Percentiles rank a stretch among this genome's conserved stretches.
Evolutionary conservation across 2,113 vertebrate genomes (phyloP).

Genomic region (Pipra filicauda): DNA sequence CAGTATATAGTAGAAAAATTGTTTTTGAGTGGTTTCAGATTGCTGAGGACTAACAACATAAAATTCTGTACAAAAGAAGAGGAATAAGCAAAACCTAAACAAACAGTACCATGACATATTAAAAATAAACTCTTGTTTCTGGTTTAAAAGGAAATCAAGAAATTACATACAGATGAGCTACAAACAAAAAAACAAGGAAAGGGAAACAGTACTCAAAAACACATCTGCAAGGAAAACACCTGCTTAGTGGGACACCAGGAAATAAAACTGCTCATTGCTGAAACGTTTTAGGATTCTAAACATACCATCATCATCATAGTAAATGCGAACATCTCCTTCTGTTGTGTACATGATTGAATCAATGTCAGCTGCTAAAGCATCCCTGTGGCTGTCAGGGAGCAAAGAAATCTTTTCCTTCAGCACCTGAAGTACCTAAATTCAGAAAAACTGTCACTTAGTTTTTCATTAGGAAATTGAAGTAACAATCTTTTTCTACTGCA

Average conservation of each 20-base stretch:
- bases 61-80: background rate
- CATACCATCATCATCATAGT: constrained; percentile 89
- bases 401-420: constrained; percentile 84
- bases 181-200: background rate
- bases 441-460: constrained; percentile 30
- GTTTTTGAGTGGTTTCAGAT: background rate
- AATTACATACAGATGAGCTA: background rate
- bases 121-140: background rate
- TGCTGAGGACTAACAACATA: background rate
- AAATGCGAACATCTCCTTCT: constrained; percentile 86
- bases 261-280: background rate
- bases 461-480: background rate
- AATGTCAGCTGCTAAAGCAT: constrained; percentile 84
- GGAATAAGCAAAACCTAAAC: background rate
- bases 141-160: background rate
- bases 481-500: background rate
- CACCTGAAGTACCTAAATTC: constrained; percentile 80
- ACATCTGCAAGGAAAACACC: background rate
- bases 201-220: background rate
- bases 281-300: background rate
- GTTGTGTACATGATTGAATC: constrained; percentile 86
- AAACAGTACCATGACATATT: background rate
- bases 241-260: background rate
- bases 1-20: background rate
- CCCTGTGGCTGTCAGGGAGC: constrained; percentile 80